Conservation (phyloP, 1,140 invertebrate genomes). For the Calephelis virginiensis region DNA sequence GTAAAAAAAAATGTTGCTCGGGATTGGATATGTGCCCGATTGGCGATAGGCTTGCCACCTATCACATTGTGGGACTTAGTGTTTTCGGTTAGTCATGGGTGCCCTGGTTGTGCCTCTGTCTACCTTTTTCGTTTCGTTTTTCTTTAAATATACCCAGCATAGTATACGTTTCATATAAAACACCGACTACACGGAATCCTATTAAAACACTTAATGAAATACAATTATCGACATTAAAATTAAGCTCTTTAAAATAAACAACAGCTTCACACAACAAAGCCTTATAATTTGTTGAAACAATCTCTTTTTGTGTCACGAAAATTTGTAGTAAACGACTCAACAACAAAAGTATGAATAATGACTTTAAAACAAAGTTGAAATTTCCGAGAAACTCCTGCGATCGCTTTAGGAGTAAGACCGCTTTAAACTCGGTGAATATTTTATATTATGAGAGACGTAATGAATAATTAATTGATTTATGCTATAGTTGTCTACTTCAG, state of each 20-base stretch:
- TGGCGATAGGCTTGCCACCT: too few species aligned
- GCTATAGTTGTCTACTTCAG: too few species aligned
- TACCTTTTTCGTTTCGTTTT: too few species aligned
- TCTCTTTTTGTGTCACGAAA: slow-evolving; percentile 66
- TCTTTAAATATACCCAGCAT: too few species aligned
- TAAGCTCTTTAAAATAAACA: slow-evolving; percentile 42
- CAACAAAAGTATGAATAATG: slow-evolving; percentile 75
- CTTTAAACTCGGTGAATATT: slow-evolving; percentile 15
- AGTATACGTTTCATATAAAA: too few species aligned
- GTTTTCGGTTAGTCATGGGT: too few species aligned
- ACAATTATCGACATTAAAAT: slow-evolving; percentile 31
- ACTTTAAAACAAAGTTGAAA: slow-evolving; percentile 73
- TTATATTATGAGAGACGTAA: slow-evolving; percentile 3
- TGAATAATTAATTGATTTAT: background rate
- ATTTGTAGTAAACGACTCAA: slow-evolving; percentile 38
- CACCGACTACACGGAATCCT: background rate
- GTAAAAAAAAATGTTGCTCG: too few species aligned
- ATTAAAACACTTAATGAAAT: slow-evolving; percentile 9
- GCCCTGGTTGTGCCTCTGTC: too few species aligned
- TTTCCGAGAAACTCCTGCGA: slow-evolving; percentile 61
- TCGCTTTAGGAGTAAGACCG: slow-evolving; percentile 13
- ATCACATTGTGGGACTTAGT: too few species aligned
- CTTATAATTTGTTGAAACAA: slow-evolving; percentile 69
- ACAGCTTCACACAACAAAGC: slow-evolving; percentile 56
- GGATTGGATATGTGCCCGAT: too few species aligned